Base-by-base conservation (phyloP, 2,797 vertebrate genomes). In the Eospalax fontanierii region DNA sequence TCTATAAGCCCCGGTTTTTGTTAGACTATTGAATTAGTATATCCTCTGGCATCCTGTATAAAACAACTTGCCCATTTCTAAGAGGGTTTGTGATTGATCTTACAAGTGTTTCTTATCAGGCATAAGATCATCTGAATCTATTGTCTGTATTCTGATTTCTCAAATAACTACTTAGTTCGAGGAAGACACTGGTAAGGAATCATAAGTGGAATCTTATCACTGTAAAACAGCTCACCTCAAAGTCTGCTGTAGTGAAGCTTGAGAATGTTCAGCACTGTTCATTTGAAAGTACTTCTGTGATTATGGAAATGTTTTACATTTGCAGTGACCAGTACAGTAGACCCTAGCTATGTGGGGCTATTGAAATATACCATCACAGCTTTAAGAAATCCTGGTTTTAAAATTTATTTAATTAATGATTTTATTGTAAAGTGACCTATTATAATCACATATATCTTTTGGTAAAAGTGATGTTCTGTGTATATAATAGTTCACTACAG, bases 271-370 rank as follows among this genome's bases (percentile, higher is more conserved):
- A 33, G 30, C 10, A 10, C 11, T 61, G 1, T 68, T 65, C 28
- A 28, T 21, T 91, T 14, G 63, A 18, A 70, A 80, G 66, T 63
- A 57, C 15, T 86, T 87, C 46, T 57, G 9, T 90, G 35, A 46
- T 21, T 71, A 10, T 14, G 26, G 68, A 66, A 54, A 70, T 26
- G 0, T 19, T 30, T 73, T 46, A 6, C 73, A 26, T 35, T 38
- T 66, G 5, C 1, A 22, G 18, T 46, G 9, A 40, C 14, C 5
- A 78, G 24, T 18, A 46, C 4, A 30, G 21, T 61, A 43, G 40
- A 1, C 1, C 2, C 33, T 66, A 4, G 35, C 18, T 59, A 54
- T 19, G 40, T 1, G 15, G n/a, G 4, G 1, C 16, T 63, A 22
- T 87, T 87, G 70, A 82, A 66, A 73, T 28, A 54, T 28, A 26